Evolutionary conservation across 2,888 invertebrate genomes (phyloP).

Genomic region (Gisinianus flammeolus): DNA sequence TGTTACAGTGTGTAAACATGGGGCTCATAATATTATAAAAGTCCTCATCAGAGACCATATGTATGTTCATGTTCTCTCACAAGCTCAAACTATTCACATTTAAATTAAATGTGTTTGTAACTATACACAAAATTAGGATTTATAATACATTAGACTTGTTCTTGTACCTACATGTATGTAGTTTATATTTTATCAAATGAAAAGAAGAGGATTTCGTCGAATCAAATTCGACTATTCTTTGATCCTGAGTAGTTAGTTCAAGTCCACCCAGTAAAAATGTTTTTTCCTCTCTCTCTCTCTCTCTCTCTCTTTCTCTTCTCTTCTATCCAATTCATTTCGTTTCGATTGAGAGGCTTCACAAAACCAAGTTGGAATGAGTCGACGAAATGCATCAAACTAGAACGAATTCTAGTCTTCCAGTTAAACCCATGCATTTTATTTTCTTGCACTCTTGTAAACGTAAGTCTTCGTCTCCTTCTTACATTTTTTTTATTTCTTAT

Average conservation of each 20-base stretch:
- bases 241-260: not conserved
- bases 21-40: too few relatives aligned
- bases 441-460: not conserved
- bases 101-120: not conserved
- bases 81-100: not conserved
- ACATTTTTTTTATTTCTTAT: not conserved
- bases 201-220: not conserved
- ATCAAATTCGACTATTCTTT: conserved; percentile 26
- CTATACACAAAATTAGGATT: conserved; percentile 2
- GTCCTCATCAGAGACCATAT: too few relatives aligned
- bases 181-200: not conserved
- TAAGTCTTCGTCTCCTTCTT: not conserved
- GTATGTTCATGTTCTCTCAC: too few relatives aligned
- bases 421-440: conserved; percentile 22
- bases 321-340: conserved; percentile 12
- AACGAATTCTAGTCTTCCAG: conserved; percentile 43
- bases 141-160: too few relatives aligned
- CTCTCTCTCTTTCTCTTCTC: not conserved
- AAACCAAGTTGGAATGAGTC: conserved; percentile 42
- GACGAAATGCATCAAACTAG: conserved; percentile 46
- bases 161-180: too few relatives aligned
- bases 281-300: not conserved
- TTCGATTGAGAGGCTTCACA: conserved; percentile 29
- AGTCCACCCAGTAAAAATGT: not conserved
- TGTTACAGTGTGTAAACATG: too few relatives aligned